These are phyloP conservation scores for Acholoe squamosa DNA, from an alignment of 2,888 invertebrate genomes.

Conservation along the genomic window DNA sequence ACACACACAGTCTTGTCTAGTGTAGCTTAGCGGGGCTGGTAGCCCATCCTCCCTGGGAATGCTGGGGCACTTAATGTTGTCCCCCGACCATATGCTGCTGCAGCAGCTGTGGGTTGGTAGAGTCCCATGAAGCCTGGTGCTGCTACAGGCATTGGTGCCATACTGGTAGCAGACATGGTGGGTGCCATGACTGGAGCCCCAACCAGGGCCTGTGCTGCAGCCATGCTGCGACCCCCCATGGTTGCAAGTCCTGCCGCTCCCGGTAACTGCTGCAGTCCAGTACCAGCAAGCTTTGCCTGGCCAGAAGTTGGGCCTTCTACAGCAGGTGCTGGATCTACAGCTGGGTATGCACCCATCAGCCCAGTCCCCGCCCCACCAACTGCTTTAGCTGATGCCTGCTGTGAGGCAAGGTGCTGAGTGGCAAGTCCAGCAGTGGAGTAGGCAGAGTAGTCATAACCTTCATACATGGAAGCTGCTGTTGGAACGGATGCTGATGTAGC, in stretches of 20 bases:
- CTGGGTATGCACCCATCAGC: conserved; percentile 32
- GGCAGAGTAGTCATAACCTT: not conserved
- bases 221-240: conserved; percentile 37
- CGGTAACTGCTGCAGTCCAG: not conserved
- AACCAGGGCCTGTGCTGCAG: conserved; percentile 28
- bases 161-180: not conserved
- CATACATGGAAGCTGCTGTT: not conserved
- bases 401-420: conserved; percentile 14
- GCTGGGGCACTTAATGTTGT: not conserved
- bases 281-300: conserved; percentile 10
- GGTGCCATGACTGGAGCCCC: conserved; percentile 35
- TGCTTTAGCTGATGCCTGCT: not conserved
- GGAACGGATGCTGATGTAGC: not conserved
- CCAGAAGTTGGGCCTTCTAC: not conserved
- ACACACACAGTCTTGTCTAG: not conserved
- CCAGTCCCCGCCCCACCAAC: not conserved
- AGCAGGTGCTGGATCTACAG: not conserved
- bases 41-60: conserved; percentile 21
- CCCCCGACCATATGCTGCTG: conserved; percentile 5
- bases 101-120: conserved; percentile 14
- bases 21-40: conserved; percentile 28
- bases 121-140: conserved; percentile 45
- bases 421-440: conserved; percentile 1
- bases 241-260: not conserved
- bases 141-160: not conserved